A percentile compares a stretch with the other conserved stretches of the same genome.
These are phyloP conservation scores for Microctonus aethiopoides DNA, from an alignment of 2,888 invertebrate genomes.

Conservation along the genomic window DNA sequence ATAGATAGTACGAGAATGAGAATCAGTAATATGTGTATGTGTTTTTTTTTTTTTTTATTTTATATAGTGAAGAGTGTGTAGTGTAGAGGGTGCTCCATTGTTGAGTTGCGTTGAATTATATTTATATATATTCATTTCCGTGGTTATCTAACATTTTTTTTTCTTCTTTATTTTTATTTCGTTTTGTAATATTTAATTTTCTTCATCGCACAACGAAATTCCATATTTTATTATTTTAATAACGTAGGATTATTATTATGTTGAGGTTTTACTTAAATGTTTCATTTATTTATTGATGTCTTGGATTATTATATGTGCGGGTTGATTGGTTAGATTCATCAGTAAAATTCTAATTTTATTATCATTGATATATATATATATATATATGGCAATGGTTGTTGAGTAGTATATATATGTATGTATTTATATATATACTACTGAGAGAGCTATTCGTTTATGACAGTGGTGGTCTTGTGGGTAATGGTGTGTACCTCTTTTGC, in stretches of 20 bases:
- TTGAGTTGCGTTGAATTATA: conserved; percentile 10
- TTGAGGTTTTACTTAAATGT: not conserved
- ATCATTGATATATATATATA: not conserved
- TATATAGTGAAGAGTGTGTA: conserved; percentile 10
- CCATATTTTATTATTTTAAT: not conserved
- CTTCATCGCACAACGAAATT: not conserved
- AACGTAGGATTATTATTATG: not conserved
- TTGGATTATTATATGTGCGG: not conserved
- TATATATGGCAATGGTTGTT: not conserved
- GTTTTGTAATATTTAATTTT: not conserved
- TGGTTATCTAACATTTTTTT: conserved; percentile 31
- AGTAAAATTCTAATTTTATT: conserved; percentile 11
- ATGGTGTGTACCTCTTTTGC: conserved; percentile 35
- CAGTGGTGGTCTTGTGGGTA: not conserved
- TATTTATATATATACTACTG: too few relatives aligned
- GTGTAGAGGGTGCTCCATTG: conserved; percentile 13
- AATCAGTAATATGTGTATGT: not conserved
- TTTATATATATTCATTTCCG: not conserved
- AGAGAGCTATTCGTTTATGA: conserved; percentile 39
- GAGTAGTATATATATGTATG: not conserved
- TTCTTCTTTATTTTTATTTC: not conserved
- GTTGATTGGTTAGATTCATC: not conserved
- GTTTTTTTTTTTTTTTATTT: too few relatives aligned
- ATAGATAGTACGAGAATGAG: not conserved
- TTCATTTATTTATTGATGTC: not conserved